A percentile compares a stretch with the other conserved stretches of the same genome.
phyloP scores from a whole-genome alignment of 2,888 invertebrate genomes.

The Chironomus tentans region DNA sequence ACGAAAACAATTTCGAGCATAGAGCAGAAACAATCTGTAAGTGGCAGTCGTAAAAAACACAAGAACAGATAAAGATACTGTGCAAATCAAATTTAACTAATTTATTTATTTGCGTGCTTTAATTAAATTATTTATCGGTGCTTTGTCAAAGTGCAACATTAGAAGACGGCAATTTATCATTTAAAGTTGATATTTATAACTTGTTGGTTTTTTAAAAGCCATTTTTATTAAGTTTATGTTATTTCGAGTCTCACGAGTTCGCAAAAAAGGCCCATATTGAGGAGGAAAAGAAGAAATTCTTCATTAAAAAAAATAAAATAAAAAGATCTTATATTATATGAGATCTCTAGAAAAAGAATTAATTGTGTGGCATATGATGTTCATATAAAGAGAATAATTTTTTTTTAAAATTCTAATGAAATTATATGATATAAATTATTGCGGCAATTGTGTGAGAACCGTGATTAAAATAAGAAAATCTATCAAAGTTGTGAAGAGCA shows the following conservation, averaged over 20 bases:
- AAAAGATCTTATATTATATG: neutral
- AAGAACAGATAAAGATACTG: constrained; percentile 26
- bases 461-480: neutral
- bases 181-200: constrained; percentile 12
- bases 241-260: constrained; percentile 16
- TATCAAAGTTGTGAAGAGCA: neutral
- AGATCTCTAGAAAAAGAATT: neutral
- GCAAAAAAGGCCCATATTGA: constrained; percentile 6
- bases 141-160: constrained; percentile 18
- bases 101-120: constrained; percentile 27
- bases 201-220: constrained; percentile 26
- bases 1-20: neutral
- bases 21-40: constrained; percentile 18
- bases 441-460: neutral
- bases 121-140: constrained; percentile 27
- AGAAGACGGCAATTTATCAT: constrained; percentile 19
- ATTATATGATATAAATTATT: neutral
- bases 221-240: constrained; percentile 27
- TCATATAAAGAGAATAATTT: neutral
- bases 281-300: constrained; percentile 11
- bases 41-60: constrained; percentile 25
- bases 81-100: constrained; percentile 12
- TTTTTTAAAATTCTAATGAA: neutral
- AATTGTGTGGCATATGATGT: neutral
- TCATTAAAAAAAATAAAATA: neutral